Base-by-base conservation (phyloP, 2,797 vertebrate species). In the Liasis olivaceus region DNA sequence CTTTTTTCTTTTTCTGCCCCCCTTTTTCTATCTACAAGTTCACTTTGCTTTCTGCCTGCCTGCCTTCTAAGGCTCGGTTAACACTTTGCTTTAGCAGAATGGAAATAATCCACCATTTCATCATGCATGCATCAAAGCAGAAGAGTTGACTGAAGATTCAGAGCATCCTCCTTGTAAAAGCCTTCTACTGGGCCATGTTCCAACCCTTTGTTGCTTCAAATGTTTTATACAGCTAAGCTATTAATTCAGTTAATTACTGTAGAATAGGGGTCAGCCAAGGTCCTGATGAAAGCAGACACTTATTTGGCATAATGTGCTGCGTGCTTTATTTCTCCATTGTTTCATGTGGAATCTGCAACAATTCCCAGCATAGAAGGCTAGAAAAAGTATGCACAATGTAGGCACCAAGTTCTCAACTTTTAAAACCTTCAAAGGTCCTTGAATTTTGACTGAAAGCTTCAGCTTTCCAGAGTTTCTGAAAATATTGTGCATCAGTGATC, bases 211-310 rank as follows among this genome's bases (percentile, higher is more conserved):
- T 94, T 92, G 86, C 96, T 95, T 96, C 92, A 85, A 95, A 94
- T 94, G 94, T 93, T 96, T 95, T 93, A 28, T 94, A 93, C 60
- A 56, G 91, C 69, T 54, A 81, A 93, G 93, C 94, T 64, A 95
- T 96, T 95, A 96, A 95, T 95, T 95, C 93, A 88, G 91, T 94
- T 97, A 97, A 97, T 97, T 97, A 96, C 59, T 86, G 91, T 91
- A 47, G 92, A 59, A 94, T 93, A 93, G 92, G 42, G 96, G 96
- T 97, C 95, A 94, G 8, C 84, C 87, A 85, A 94, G 90, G 95
- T 95, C 95, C 92, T 63, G 92, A 91, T 93, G 87, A 88, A n/a
- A 36, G 56, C 60, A 66, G 91, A 88, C 94, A 3, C 91, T 31
- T 63, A 85, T 95, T 88, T 59, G 95, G 95, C 84, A 64, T 93